These are phyloP conservation scores for Centropristis striata DNA, from an alignment of 2,113 vertebrate genomes.

Conservation along the genomic window DNA sequence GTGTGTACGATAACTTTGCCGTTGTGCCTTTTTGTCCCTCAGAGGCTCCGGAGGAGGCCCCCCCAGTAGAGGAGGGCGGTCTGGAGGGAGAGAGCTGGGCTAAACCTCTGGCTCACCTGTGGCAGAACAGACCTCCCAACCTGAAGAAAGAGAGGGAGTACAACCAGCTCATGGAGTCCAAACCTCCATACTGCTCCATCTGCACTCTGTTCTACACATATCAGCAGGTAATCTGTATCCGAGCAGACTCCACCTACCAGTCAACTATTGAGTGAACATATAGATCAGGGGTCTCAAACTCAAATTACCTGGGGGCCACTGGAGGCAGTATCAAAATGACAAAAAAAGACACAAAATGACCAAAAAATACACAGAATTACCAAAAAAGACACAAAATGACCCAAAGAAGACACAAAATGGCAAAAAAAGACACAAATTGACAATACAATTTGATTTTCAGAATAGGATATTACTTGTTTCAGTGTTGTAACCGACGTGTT, in stretches of 20 bases:
- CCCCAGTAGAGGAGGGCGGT: conserved; percentile 87
- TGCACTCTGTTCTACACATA: conserved; percentile 94
- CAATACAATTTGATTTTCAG: too few relatives aligned
- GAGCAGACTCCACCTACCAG: background rate
- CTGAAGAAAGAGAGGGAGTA: conserved; percentile 94
- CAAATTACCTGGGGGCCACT: too few relatives aligned
- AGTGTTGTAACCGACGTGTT: background rate
- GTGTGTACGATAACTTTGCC: background rate
- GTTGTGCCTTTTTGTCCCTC: conserved; percentile 13
- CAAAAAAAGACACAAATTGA: too few relatives aligned
- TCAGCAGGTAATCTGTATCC: conserved; percentile 81
- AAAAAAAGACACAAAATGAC: too few relatives aligned
- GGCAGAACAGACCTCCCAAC: conserved; percentile 94
- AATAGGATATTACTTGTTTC: background rate
- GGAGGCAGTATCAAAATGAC: too few relatives aligned
- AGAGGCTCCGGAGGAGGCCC: conserved; percentile 90
- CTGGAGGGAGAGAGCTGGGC: conserved; percentile 94
- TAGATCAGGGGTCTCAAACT: too few relatives aligned
- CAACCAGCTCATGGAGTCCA: conserved; percentile 90
- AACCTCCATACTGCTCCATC: conserved; percentile 92
- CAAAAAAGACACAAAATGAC: too few relatives aligned
- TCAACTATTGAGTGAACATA: too few relatives aligned
- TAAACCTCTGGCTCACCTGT: conserved; percentile 93
- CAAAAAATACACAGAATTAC: too few relatives aligned
- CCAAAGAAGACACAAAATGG: too few relatives aligned